Evolutionary conservation across 64 coral and sea anemone genomes (phyloP), one percentile per base, ranked within the genome.

Genomic region (Dendronephthya gigantea): DNA sequence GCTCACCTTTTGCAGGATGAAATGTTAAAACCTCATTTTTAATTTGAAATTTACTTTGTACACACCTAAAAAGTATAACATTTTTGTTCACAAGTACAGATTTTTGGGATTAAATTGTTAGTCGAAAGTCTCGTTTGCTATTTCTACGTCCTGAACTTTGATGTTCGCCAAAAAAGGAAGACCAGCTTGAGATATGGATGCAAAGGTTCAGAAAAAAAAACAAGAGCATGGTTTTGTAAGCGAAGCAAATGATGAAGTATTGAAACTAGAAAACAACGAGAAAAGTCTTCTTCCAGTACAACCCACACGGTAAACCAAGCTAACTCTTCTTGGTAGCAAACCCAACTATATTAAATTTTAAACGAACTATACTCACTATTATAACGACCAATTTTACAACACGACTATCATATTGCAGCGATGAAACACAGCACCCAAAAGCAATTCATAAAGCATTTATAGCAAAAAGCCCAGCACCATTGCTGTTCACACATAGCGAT

Each of bases 401-500:
- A 4, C 11, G 41, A 45, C 41, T 45, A 45, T 45, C 8, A 7
- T 62, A 62, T 62, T n/a, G 55, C 55, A 62, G 1, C 25, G 55
- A 62, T 62, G 72, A 39, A 79, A 79, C 72, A 39, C 3, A 29
- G 17, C 72, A 79, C 9, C 36, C 72, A 79, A 34, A 79, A 34
- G 30, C 72, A 79, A 34, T 79, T 29, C 72, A 79, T 36, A 12
- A 29, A 15, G 30, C 72, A 36, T 79, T 79, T 34, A 39, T 19
- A 34, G 12, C 30, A 36, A 79, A 79, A 79, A 79, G 32, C 30
- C 72, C 72, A 2, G 72, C 72, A 12, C 31, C 72, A 15, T 36
- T 79, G 28, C 15, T 79, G 32, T 79, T 28, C 29, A 79, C 72
- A 36, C 92, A 92, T 23, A 92, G 91, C 25, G 95, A 98, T 40